phyloP scores from a whole-genome alignment of 2,797 vertebrate species.

The Kryptolebias ocellatus region DNA sequence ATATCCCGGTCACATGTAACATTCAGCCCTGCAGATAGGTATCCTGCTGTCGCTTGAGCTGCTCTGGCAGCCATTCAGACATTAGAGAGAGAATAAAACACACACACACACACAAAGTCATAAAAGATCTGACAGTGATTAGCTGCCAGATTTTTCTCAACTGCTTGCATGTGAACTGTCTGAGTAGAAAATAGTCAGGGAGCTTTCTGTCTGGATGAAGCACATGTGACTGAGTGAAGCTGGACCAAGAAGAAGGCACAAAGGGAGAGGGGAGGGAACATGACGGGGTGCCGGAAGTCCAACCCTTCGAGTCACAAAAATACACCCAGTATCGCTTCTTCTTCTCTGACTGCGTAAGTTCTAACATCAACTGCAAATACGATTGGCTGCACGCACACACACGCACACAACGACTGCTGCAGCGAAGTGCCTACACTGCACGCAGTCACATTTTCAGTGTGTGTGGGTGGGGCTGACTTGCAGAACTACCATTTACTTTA shows the following conservation, averaged over 20 bases:
- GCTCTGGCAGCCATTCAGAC: slow-evolving; percentile 79
- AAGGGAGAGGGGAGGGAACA: slow-evolving; percentile 51
- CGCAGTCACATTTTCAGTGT: slow-evolving; percentile 68
- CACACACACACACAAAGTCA: slow-evolving; percentile 41
- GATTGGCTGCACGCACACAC: slow-evolving; percentile 60
- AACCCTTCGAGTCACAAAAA: slow-evolving; percentile 76
- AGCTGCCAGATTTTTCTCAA: slow-evolving; percentile 72
- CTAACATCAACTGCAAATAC: slow-evolving; percentile 48
- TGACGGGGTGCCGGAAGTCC: slow-evolving; percentile 57
- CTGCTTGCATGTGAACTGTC: slow-evolving; percentile 77
- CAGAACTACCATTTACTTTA: slow-evolving; percentile 71
- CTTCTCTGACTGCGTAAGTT: slow-evolving; percentile 67
- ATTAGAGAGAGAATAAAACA: slow-evolving; percentile 58
- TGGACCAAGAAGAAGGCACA: slow-evolving; percentile 58
- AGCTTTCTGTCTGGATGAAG: slow-evolving; percentile 64
- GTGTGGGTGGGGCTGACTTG: slow-evolving; percentile 71
- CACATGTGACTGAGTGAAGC: slow-evolving; percentile 78
- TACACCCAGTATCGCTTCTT: slow-evolving; percentile 56
- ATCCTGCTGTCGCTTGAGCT: slow-evolving; percentile 78
- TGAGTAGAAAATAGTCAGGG: slow-evolving; percentile 68
- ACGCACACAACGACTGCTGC: slow-evolving; percentile 22
- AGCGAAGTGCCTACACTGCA: slow-evolving; percentile 53
- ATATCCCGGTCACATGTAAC: slow-evolving; percentile 85
- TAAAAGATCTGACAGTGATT: slow-evolving; percentile 73
- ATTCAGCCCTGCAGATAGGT: slow-evolving; percentile 81